Evolutionary conservation across 2,113 vertebrate species (phyloP), one percentile per base, ranked within the genome.

Genomic region (Scopus umbretta): DNA sequence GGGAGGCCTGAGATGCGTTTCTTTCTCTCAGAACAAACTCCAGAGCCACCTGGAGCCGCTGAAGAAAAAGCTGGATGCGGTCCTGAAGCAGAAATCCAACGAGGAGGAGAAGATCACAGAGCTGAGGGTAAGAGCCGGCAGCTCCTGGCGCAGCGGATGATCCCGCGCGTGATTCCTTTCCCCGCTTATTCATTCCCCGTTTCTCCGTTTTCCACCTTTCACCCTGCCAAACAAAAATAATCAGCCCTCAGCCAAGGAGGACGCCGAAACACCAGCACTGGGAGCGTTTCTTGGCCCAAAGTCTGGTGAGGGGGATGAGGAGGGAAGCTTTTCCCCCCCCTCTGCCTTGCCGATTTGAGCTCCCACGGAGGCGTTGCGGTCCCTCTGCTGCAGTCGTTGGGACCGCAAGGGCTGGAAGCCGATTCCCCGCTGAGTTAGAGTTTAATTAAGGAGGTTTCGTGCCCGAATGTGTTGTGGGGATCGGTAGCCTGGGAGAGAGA

Each of bases 11-110:
- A 89, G 29, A 7, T 4, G 16, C 0, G 5, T 21, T 36, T 36
- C 13, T 32, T 66, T 49, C 71, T 29, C 27, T 21, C 75, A 98
- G 98, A 96, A 96, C 92, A 98, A 98, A 52, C 96, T 98, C 19
- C 98, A 98, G 94, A 92, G 95, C 13, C 98, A 98, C 34, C 93
- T 98, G 97, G 98, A 98, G 50, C 98, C 97, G 0, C 92, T 98
- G 42, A 96, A 96, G 93, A 98, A 97, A 94, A 97, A 98, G 74
- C 93, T 98, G 78, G 98, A 98, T 0, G 67, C 93, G 4, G 97
- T 98, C 67, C 96, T 98, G 79, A 98, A 97, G 67, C 98, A 98
- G 91, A 98, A 98, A 55, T 97, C 96, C 62, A 97, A 90, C 3
- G 98, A 98, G 87, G 97, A 98, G 56, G 97, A 98, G 87, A 97